These are phyloP conservation scores for Rafetus swinhoei DNA, from an alignment of 2,113 vertebrate species.

Conservation along the genomic window DNA sequence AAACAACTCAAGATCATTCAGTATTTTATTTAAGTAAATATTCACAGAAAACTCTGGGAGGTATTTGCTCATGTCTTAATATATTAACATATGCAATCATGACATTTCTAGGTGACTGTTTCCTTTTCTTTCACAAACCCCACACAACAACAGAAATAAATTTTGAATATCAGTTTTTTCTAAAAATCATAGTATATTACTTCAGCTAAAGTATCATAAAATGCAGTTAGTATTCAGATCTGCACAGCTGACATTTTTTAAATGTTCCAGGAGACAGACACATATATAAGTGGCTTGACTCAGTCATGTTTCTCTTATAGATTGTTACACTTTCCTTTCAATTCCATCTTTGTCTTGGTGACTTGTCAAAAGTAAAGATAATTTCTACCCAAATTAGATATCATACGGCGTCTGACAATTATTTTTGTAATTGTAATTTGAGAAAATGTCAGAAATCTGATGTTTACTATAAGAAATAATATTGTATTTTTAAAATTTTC, in stretches of 20 bases:
- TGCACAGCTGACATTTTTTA: background rate
- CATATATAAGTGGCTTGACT: background rate
- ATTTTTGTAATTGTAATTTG: constrained; percentile 31
- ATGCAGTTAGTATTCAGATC: background rate
- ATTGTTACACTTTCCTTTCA: background rate
- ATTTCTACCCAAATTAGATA: background rate
- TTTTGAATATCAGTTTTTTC: background rate
- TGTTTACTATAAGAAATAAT: background rate
- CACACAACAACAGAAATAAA: background rate
- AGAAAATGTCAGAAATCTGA: constrained; percentile 21
- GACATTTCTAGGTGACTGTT: background rate
- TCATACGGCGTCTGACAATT: background rate
- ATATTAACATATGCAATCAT: background rate
- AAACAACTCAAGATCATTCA: background rate
- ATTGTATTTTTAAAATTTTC: constrained; percentile 14
- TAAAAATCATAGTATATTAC: background rate
- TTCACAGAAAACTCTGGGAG: background rate
- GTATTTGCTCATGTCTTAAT: background rate
- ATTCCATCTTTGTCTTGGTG: background rate
- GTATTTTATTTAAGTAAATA: background rate
- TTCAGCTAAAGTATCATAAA: background rate
- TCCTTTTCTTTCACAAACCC: background rate
- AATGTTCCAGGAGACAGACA: background rate
- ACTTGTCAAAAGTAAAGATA: background rate
- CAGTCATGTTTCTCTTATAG: background rate